These are phyloP conservation scores for Leptinotarsa texana DNA, from an alignment of 1,140 invertebrate species.

Conservation along the genomic window DNA sequence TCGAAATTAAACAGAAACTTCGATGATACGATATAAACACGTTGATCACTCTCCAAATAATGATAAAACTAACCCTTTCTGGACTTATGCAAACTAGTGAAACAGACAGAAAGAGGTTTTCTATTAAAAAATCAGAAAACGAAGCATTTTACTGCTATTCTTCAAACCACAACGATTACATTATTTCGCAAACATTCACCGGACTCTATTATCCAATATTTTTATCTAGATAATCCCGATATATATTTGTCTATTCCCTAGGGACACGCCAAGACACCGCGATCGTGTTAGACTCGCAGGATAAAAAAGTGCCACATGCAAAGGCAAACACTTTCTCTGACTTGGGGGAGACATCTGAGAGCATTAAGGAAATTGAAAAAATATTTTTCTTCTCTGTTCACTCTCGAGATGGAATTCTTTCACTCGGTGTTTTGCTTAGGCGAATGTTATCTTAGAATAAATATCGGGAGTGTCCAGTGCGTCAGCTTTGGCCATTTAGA, in stretches of 20 bases:
- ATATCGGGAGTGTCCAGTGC: too few relatives aligned
- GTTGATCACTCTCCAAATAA: too few relatives aligned
- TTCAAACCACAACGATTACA: not conserved
- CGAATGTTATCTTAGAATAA: too few relatives aligned
- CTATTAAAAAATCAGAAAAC: too few relatives aligned
- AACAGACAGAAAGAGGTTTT: too few relatives aligned
- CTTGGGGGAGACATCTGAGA: slow-evolving; percentile 35
- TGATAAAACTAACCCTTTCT: too few relatives aligned
- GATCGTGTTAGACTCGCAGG: slow-evolving; percentile 27
- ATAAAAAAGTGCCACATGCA: slow-evolving; percentile 47
- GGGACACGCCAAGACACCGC: slow-evolving; percentile 8
- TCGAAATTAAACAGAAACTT: too few relatives aligned
- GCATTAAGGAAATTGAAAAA: slow-evolving; percentile 41
- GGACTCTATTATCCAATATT: slow-evolving; percentile 9
- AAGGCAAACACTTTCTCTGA: slow-evolving; percentile 38
- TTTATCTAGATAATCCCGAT: slow-evolving; percentile 10
- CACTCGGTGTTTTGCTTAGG: not conserved
- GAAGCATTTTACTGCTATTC: not conserved
- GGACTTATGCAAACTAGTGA: too few relatives aligned
- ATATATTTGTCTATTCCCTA: slow-evolving; percentile 7
- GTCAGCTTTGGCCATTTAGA: too few relatives aligned
- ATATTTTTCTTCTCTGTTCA: slow-evolving; percentile 34
- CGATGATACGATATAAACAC: too few relatives aligned
- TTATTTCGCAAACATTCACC: slow-evolving; percentile 17
- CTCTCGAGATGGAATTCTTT: slow-evolving; percentile 4